Conservation (phyloP, 2,888 invertebrate species). For the Trilocha varians region DNA sequence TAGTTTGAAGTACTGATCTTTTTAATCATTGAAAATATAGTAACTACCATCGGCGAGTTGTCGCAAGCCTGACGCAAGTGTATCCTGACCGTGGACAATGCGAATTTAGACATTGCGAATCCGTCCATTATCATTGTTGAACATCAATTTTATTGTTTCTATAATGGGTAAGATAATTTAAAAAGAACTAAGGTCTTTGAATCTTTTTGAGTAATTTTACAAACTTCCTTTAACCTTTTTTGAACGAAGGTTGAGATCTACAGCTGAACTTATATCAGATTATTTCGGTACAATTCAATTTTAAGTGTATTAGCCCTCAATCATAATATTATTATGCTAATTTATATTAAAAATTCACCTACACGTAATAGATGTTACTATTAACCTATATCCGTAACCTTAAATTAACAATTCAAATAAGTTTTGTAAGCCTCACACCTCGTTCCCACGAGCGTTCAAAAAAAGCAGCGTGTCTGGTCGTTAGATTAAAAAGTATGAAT, state of each 20-base stretch:
- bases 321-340: too few species aligned
- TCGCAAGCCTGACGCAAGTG: conserved; percentile 31
- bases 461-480: background rate
- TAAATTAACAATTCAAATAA: conserved; percentile 8
- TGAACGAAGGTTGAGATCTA: too few species aligned
- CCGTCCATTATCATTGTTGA: conserved; percentile 25
- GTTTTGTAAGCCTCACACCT: background rate
- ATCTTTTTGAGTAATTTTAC: too few species aligned
- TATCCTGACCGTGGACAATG: conserved; percentile 29
- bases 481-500: too few species aligned
- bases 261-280: too few species aligned
- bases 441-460: background rate
- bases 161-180: background rate
- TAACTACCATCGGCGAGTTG: conserved; percentile 23
- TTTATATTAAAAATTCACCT: background rate
- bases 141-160: conserved; percentile 40
- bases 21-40: conserved; percentile 14
- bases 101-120: conserved; percentile 25
- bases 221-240: too few species aligned
- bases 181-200: background rate
- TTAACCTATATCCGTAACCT: conserved; percentile 1
- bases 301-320: too few species aligned
- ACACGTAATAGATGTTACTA: background rate
- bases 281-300: too few species aligned
- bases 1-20: too few species aligned